phyloP scores from a whole-genome alignment of 2,113 vertebrate species.

The Picathartes gymnocephalus region DNA sequence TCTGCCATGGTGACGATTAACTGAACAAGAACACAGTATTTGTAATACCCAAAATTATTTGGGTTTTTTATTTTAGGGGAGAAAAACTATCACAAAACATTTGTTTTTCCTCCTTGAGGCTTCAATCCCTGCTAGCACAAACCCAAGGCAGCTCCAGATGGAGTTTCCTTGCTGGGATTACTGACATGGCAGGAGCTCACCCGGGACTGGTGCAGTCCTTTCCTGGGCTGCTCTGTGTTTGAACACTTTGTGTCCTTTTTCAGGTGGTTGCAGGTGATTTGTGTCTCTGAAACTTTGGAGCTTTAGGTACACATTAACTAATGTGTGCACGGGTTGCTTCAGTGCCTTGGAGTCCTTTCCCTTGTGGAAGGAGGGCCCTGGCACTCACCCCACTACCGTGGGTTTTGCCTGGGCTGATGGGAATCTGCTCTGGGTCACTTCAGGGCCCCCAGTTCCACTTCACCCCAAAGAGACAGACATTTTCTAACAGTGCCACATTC shows the following conservation, averaged over 20 bases:
- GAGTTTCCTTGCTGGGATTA: background rate
- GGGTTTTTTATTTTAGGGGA: rapidly evolving
- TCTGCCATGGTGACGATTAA: background rate
- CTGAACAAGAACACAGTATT: background rate
- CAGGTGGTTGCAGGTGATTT: background rate
- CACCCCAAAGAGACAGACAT: rapidly evolving
- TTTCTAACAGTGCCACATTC: rapidly evolving
- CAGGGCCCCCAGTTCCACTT: background rate
- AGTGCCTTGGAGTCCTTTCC: background rate
- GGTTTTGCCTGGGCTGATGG: background rate
- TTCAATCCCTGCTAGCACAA: background rate
- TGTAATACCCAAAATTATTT: background rate
- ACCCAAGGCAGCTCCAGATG: rapidly evolving
- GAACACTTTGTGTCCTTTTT: rapidly evolving
- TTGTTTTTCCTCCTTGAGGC: rapidly evolving
- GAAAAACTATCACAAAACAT: rapidly evolving
- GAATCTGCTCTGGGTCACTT: background rate
- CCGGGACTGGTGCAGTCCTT: background rate
- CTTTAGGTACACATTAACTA: background rate
- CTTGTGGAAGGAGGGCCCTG: background rate
- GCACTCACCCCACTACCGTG: rapidly evolving
- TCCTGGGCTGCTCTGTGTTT: background rate
- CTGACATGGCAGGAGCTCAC: background rate
- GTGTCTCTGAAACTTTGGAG: background rate
- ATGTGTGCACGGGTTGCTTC: background rate